Evolutionary conservation across 2,888 invertebrate genomes (phyloP).

Genomic region (Lithophane ornitopus): DNA sequence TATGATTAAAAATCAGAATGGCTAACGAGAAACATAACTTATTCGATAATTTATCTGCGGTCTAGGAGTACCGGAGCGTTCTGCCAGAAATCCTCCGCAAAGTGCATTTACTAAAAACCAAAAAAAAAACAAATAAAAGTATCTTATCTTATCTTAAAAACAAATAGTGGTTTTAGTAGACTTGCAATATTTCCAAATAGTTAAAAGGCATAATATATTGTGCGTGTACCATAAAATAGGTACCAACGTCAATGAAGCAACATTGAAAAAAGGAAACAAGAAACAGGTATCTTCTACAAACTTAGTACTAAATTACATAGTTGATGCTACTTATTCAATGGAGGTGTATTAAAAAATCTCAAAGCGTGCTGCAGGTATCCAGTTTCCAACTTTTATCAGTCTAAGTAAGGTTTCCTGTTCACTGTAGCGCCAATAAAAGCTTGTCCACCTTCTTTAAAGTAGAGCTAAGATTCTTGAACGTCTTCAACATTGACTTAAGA

Average conservation of each 20-base stretch:
- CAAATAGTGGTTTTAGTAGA: background rate
- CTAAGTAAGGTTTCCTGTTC: conserved; percentile 2
- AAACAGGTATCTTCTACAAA: background rate
- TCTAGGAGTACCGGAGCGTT: background rate
- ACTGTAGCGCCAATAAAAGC: background rate
- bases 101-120: too few relatives aligned
- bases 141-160: too few relatives aligned
- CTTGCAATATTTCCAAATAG: background rate
- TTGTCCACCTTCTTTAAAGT: conserved; percentile 9
- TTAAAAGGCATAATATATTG: background rate
- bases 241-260: background rate
- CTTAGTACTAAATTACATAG: background rate
- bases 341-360: background rate
- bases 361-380: background rate
- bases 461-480: background rate
- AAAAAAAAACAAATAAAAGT: too few relatives aligned
- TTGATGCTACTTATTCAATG: background rate
- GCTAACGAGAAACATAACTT: background rate
- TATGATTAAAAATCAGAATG: background rate
- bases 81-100: background rate
- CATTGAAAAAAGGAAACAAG: background rate
- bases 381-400: background rate
- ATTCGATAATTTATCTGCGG: background rate
- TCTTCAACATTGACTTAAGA: background rate
- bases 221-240: too few relatives aligned